These are phyloP conservation scores for Nematolebias whitei DNA, from an alignment of 2,113 vertebrate genomes.

Conservation along the genomic window DNA sequence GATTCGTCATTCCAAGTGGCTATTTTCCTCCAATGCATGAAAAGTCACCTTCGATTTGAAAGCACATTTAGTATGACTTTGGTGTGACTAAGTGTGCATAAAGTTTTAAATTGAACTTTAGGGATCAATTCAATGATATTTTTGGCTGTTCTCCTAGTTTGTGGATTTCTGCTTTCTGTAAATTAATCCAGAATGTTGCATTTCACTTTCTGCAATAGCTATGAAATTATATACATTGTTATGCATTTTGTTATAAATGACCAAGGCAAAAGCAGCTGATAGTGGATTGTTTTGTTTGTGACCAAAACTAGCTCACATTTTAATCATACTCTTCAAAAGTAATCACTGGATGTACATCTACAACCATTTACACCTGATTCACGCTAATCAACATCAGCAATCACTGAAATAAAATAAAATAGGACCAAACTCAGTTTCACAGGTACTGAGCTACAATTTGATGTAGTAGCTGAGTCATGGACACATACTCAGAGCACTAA, in stretches of 20 bases:
- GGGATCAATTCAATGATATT: conserved; percentile 21
- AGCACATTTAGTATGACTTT: conserved; percentile 57
- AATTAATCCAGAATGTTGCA: conserved; percentile 24
- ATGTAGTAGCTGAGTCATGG: too few species aligned
- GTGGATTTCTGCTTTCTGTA: conserved; percentile 26
- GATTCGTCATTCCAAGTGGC: conserved; percentile 58
- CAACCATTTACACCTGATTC: too few species aligned
- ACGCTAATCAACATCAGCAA: too few species aligned
- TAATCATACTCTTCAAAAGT: too few species aligned
- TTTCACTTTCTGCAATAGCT: conserved; percentile 52
- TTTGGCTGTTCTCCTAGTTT: conserved; percentile 34
- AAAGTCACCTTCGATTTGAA: conserved; percentile 68
- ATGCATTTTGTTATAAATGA: conserved; percentile 53
- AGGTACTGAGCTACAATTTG: too few species aligned
- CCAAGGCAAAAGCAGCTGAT: conserved; percentile 32
- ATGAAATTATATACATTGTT: conserved; percentile 54
- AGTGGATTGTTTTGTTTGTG: conserved; percentile 7
- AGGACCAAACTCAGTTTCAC: too few species aligned
- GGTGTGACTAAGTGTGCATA: conserved; percentile 42
- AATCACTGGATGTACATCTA: too few species aligned
- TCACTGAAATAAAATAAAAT: too few species aligned
- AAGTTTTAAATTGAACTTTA: conserved; percentile 63
- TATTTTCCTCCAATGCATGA: conserved; percentile 54
- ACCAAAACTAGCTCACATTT: too few species aligned
- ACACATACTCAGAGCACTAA: too few species aligned